Base-by-base conservation (phyloP, 1,140 invertebrate genomes). In the Myzus persicae region DNA sequence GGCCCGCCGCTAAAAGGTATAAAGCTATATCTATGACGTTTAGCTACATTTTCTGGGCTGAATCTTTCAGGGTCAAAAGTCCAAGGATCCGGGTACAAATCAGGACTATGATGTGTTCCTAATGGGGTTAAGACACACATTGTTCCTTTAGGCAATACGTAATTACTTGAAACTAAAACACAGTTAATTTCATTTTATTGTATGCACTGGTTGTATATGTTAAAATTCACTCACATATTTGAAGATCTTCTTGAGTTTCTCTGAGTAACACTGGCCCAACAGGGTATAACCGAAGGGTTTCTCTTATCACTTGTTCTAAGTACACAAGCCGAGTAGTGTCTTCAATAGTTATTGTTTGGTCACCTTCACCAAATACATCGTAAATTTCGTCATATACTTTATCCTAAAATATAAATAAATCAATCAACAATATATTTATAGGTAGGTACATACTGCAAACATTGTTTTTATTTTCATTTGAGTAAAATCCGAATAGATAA, bases 71-170 rank as follows among this genome's bases (percentile, higher is more conserved):
- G 96, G 94, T 96, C 95, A 94, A 96, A 97, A 9, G 91, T 94
- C 40, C 96, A 95, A 18, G 96, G 96, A 93, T 96, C 95, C 38
- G 96, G 95, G 94, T 95, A 97, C 85, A 95, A 94, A 51, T 95
- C 94, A 14, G 95, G 95, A 94, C 96, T 95, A 48, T 95, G 94
- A 94, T 96, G 96, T 20, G 96, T 91, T 0, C 22, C 26, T 94
- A 96, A 97, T n/a, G 96, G 96, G 2, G 96, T 94, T 84, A 98
- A 96, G 0, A 97, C 95, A 1, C 97, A 96, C 2, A 97, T 97
- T 4, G 96, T 95, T 54, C 97, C 97, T 89, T 96, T 95, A 9
- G 97, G 98, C 31, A 94, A 31, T 7, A 87, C 93, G 91, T 93
- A 59, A 85, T 93, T 22, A 38, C 48, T 24, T 20, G 87, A 89